A percentile compares a stretch with the other conserved stretches of the same genome.
These are phyloP conservation scores for Erannis defoliaria DNA, from an alignment of 2,888 invertebrate species.

Conservation along the genomic window DNA sequence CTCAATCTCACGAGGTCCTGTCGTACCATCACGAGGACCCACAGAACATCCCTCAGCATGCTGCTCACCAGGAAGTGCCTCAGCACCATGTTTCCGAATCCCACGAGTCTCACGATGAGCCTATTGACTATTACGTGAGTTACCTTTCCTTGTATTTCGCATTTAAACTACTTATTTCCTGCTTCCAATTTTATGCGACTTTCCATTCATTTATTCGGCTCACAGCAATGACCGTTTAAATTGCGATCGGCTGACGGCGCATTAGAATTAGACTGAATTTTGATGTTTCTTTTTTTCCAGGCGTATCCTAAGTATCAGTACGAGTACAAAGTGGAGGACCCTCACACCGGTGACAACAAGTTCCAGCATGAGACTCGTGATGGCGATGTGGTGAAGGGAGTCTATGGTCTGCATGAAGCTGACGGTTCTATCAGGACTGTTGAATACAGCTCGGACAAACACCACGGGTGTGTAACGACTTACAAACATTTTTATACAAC, in stretches of 20 bases:
- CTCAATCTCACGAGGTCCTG: constrained; percentile 24
- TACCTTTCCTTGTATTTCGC: constrained; percentile 54
- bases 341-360: constrained; percentile 88
- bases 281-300: constrained; percentile 55
- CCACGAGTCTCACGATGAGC: constrained; percentile 70
- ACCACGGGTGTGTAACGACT: constrained; percentile 76
- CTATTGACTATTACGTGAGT: constrained; percentile 82
- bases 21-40: constrained; percentile 26
- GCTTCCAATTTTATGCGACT: constrained; percentile 63
- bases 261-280: constrained; percentile 55
- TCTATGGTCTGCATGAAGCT: constrained; percentile 87
- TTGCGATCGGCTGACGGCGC: constrained; percentile 48
- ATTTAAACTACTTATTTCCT: constrained; percentile 54
- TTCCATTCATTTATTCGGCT: constrained; percentile 72
- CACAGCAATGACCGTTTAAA: constrained; percentile 60
- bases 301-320: constrained; percentile 87
- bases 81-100: constrained; percentile 45
- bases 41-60: constrained; percentile 24
- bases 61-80: constrained; percentile 41
- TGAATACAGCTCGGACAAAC: constrained; percentile 87
- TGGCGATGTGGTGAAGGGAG: constrained; percentile 89
- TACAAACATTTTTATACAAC: too few relatives aligned
- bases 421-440: constrained; percentile 88
- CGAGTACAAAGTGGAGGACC: constrained; percentile 88
- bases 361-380: constrained; percentile 86